These are phyloP conservation scores for Nothobranchius furzeri DNA, from an alignment of 2,113 vertebrate species.

Conservation along the genomic window DNA sequence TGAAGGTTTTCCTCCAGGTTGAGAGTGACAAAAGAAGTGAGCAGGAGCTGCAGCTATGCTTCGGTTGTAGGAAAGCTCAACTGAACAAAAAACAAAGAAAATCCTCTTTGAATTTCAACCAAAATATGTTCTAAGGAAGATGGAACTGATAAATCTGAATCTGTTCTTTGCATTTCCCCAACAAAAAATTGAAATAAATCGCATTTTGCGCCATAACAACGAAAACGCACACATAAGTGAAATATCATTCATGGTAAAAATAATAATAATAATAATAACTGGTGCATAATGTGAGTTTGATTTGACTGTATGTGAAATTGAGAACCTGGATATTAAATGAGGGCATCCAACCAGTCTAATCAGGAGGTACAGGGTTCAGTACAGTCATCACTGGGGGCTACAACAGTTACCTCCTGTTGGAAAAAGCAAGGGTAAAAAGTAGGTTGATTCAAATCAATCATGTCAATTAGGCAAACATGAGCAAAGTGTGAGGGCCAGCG, in stretches of 20 bases:
- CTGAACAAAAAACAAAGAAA: background rate
- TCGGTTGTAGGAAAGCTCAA: constrained; percentile 69
- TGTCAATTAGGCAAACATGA: constrained; percentile 57
- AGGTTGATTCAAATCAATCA: constrained; percentile 67
- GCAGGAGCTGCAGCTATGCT: constrained; percentile 63
- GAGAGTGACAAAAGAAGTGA: constrained; percentile 59
- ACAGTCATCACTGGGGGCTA: constrained; percentile 79
- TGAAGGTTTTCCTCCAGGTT: constrained; percentile 78
- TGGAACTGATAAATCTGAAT: too few relatives aligned
- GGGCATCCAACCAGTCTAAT: constrained; percentile 82
- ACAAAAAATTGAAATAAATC: too few relatives aligned
- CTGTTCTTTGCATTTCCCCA: too few relatives aligned
- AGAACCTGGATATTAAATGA: constrained; percentile 77
- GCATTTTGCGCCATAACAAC: too few relatives aligned
- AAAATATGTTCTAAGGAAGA: background rate
- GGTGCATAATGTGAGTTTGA: constrained; percentile 17
- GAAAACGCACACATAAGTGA: background rate
- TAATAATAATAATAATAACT: background rate
- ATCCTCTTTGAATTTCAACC: background rate
- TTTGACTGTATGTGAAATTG: constrained; percentile 44
- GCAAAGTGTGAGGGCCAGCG: constrained; percentile 46
- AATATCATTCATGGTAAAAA: background rate
- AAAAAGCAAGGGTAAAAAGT: constrained; percentile 42
- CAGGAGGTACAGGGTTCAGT: constrained; percentile 77
- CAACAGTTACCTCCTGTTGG: constrained; percentile 63